These are phyloP conservation scores for Phasia obesa DNA, from an alignment of 2,888 invertebrate species.

Conservation along the genomic window DNA sequence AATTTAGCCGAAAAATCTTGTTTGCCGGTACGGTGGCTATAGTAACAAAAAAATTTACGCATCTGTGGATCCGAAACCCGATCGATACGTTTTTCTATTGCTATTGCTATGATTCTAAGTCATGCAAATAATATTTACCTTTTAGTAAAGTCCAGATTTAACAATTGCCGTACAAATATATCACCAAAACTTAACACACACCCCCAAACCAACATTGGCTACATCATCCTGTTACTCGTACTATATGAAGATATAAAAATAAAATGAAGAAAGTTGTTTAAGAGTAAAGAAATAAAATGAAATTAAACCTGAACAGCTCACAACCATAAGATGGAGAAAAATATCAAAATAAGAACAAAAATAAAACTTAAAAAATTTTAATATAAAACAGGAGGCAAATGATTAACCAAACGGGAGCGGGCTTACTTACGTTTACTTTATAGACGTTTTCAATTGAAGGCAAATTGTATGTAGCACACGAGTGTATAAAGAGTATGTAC, in stretches of 20 bases:
- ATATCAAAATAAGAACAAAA: constrained; percentile 5
- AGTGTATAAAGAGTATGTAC: neutral
- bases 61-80: too few species aligned
- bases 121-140: too few species aligned
- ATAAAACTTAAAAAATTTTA: constrained; percentile 54
- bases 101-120: too few species aligned
- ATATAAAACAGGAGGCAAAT: constrained; percentile 67
- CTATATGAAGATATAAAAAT: constrained; percentile 52
- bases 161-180: neutral
- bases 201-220: neutral
- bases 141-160: too few species aligned
- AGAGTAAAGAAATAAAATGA: constrained; percentile 34
- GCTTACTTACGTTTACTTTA: constrained; percentile 56
- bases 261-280: constrained; percentile 23
- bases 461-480: neutral
- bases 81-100: too few species aligned
- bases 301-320: constrained; percentile 44
- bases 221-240: constrained; percentile 53
- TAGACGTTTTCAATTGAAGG: constrained; percentile 60
- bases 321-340: constrained; percentile 55
- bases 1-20: too few species aligned
- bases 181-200: neutral
- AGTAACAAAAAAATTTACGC: too few species aligned
- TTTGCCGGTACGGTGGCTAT: too few species aligned
- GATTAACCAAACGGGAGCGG: constrained; percentile 69